Evolutionary conservation across 1,140 invertebrate species (phyloP).

Genomic region (Nylanderia fulva): DNA sequence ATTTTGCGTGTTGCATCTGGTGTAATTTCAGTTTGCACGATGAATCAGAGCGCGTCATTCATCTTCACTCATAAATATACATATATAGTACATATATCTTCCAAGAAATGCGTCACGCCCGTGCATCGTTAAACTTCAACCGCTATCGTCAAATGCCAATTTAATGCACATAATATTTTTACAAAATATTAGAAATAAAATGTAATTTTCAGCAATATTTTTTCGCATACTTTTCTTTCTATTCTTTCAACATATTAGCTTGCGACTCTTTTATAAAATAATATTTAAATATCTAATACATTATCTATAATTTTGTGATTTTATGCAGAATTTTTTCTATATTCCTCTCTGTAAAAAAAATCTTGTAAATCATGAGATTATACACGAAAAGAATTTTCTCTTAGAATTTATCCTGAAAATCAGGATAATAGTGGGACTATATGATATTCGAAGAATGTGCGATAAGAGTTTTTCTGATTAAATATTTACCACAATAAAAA

Average conservation of each 20-base stretch:
- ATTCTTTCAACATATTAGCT: not conserved
- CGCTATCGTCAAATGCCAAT: slow-evolving; percentile 1
- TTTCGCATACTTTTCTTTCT: too few species aligned
- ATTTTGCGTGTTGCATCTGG: not conserved
- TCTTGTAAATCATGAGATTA: too few species aligned
- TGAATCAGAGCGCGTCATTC: slow-evolving; percentile 55
- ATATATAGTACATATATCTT: not conserved
- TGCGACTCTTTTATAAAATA: not conserved
- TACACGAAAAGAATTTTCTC: too few species aligned
- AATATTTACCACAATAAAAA: too few species aligned
- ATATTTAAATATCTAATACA: not conserved
- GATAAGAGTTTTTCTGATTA: too few species aligned
- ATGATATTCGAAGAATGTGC: too few species aligned
- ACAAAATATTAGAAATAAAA: not conserved
- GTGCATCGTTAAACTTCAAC: slow-evolving; percentile 15
- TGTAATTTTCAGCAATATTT: not conserved
- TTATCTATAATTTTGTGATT: too few species aligned
- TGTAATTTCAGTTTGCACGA: not conserved
- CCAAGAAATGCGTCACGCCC: slow-evolving; percentile 44
- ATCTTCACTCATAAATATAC: slow-evolving; percentile 25
- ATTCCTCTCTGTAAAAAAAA: too few species aligned
- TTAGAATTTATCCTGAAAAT: too few species aligned
- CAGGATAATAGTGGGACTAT: too few species aligned
- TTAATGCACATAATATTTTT: not conserved
- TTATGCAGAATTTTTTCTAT: not conserved